Evolutionary conservation across 2,888 invertebrate genomes (phyloP).

Genomic region (Drosophila hamatofila): DNA sequence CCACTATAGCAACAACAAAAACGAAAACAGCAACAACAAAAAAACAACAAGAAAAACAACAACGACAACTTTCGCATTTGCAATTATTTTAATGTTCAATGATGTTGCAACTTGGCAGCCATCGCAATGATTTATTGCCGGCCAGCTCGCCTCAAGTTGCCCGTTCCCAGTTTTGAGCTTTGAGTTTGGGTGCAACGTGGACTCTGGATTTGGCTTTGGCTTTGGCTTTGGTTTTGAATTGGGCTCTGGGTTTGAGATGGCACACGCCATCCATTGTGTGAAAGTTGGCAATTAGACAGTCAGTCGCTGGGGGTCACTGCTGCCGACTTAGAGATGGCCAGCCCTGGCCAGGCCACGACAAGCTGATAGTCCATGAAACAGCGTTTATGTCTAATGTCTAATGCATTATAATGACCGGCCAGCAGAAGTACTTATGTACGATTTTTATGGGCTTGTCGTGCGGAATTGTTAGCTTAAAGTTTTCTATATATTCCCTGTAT

Average conservation of each 20-base stretch:
- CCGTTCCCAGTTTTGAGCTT: constrained; percentile 27
- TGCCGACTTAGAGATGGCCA: not conserved
- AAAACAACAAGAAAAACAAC: constrained; percentile 2
- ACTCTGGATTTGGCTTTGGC: constrained; percentile 9
- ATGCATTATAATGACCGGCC: constrained; percentile 65
- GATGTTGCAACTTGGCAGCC: constrained; percentile 71
- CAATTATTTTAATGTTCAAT: constrained; percentile 77
- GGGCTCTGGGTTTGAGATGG: not conserved
- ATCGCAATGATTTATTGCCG: constrained; percentile 71
- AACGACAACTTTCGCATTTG: constrained; percentile 63
- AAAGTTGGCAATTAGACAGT: constrained; percentile 68
- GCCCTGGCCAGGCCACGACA: not conserved
- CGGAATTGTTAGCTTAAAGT: constrained; percentile 14
- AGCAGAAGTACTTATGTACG: constrained; percentile 46
- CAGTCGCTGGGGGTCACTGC: not conserved
- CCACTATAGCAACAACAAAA: constrained; percentile 6
- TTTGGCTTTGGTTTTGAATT: constrained; percentile 18
- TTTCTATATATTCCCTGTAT: not conserved
- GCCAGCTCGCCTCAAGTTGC: constrained; percentile 18
- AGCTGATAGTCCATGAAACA: constrained; percentile 60
- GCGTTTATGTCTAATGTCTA: constrained; percentile 58
- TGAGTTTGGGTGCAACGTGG: constrained; percentile 34
- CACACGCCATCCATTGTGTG: constrained; percentile 51
- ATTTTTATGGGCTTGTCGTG: constrained; percentile 58
- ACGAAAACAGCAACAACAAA: constrained; percentile 3